A percentile compares a stretch with the other conserved stretches of the same genome.
These are phyloP conservation scores for Myioborus miniatus DNA, from an alignment of 2,797 vertebrate genomes.

Conservation along the genomic window DNA sequence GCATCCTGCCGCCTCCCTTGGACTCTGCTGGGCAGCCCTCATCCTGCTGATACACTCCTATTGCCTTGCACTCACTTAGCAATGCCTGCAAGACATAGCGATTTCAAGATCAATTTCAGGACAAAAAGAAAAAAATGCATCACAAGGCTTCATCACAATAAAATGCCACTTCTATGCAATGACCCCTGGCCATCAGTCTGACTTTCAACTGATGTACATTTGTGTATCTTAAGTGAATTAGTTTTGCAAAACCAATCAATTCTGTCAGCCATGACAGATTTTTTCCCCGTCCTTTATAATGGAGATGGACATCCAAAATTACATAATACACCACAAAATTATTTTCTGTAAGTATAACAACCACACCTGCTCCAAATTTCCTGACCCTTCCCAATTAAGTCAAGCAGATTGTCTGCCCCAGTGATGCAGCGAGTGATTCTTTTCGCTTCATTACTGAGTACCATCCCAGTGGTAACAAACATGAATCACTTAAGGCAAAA, in stretches of 20 bases:
- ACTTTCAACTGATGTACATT: rapidly evolving
- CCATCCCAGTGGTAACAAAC: not conserved
- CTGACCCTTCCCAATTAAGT: not conserved
- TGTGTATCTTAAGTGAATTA: not conserved
- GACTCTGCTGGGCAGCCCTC: not conserved
- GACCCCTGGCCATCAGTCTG: not conserved
- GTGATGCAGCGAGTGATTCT: not conserved
- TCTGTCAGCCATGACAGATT: not conserved
- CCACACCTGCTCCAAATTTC: not conserved
- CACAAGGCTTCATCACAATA: not conserved
- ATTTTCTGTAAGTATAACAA: not conserved
- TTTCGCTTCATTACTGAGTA: not conserved
- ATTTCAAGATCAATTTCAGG: not conserved
- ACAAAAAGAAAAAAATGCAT: not conserved
- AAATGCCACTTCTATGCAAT: not conserved
- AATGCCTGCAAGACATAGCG: not conserved
- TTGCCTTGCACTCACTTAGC: not conserved
- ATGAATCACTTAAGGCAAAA: not conserved
- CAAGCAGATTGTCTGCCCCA: not conserved
- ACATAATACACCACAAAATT: not conserved
- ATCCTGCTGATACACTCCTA: not conserved
- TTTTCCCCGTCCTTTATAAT: not conserved
- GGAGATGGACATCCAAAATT: not conserved
- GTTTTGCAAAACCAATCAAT: not conserved
- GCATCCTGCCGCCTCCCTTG: not conserved